Conservation (phyloP, 2,888 invertebrate species). For the Apodemia zela region DNA sequence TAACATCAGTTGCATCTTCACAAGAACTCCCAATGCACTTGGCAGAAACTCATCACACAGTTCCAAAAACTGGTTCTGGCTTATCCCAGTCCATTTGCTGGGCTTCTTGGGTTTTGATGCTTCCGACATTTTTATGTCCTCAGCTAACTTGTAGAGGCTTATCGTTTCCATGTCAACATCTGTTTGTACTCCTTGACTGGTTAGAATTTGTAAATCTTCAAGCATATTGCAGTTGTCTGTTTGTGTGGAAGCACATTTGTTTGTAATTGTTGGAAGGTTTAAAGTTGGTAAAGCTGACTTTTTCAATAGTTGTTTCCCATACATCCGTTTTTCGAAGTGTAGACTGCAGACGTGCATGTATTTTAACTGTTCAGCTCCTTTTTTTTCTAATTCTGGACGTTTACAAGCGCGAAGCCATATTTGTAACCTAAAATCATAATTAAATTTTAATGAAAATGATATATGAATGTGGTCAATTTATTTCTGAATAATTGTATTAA, state of each 20-base stretch:
- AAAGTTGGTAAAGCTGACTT: conserved; percentile 35
- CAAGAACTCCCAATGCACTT: conserved; percentile 20
- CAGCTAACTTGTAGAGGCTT: background rate
- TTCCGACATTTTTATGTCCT: conserved; percentile 5
- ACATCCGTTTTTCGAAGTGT: conserved; percentile 30
- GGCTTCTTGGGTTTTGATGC: background rate
- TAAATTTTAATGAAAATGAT: too few relatives aligned
- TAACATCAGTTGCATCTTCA: conserved; percentile 20
- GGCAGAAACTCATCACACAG: conserved; percentile 27
- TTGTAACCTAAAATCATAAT: conserved; percentile 20
- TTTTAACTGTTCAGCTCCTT: conserved; percentile 26
- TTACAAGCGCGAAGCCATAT: conserved; percentile 28
- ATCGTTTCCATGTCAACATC: conserved; percentile 12
- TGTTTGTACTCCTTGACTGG: conserved; percentile 29
- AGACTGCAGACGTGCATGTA: conserved; percentile 30
- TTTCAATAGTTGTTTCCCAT: conserved; percentile 31
- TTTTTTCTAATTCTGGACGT: conserved; percentile 25
- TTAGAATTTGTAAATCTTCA: conserved; percentile 24
- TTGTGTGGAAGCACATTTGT: conserved; percentile 21
- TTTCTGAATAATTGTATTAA: too few relatives aligned
- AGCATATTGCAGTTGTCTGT: conserved; percentile 22
- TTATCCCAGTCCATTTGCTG: background rate
- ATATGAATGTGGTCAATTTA: too few relatives aligned
- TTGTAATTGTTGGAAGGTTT: conserved; percentile 27
- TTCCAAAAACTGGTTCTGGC: conserved; percentile 20